Percentiles rank a stretch among this genome's conserved stretches.
Conservation (phyloP, 2,888 invertebrate species). For the Eremobia ochroleuca region DNA sequence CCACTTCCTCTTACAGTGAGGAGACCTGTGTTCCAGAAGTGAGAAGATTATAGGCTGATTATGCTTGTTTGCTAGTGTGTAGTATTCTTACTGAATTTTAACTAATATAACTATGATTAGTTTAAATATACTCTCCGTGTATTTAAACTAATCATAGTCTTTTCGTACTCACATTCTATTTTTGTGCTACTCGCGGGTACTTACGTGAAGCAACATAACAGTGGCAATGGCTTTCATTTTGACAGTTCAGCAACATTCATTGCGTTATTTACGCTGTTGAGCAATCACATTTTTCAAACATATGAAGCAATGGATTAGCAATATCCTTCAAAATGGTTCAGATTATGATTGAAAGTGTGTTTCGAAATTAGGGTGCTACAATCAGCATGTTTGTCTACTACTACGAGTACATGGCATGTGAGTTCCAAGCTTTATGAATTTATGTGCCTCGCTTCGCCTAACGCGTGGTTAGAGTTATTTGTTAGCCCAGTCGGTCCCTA, state of each 20-base stretch:
- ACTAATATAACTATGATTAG: too few species aligned
- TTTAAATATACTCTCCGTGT: not conserved
- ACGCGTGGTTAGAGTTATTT: not conserved
- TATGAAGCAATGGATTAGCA: not conserved
- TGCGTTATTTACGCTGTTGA: not conserved
- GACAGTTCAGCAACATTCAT: not conserved
- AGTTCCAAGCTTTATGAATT: not conserved
- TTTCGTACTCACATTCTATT: not conserved
- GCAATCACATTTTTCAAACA: not conserved
- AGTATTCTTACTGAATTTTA: not conserved
- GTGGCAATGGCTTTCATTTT: not conserved
- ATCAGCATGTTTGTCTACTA: not conserved
- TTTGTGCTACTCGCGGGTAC: not conserved
- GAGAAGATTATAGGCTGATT: not conserved
- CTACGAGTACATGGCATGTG: not conserved
- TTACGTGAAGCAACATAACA: not conserved
- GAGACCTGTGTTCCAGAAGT: not conserved
- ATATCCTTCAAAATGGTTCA: not conserved
- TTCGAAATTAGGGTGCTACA: not conserved
- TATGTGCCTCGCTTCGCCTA: not conserved
- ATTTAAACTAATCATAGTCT: not conserved
- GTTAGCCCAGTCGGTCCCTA: not conserved
- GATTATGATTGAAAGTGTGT: not conserved
- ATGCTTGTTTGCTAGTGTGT: not conserved
- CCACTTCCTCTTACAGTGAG: not conserved